phyloP scores from a whole-genome alignment of 2,797 vertebrate species.

The Enteromius mattozi region DNA sequence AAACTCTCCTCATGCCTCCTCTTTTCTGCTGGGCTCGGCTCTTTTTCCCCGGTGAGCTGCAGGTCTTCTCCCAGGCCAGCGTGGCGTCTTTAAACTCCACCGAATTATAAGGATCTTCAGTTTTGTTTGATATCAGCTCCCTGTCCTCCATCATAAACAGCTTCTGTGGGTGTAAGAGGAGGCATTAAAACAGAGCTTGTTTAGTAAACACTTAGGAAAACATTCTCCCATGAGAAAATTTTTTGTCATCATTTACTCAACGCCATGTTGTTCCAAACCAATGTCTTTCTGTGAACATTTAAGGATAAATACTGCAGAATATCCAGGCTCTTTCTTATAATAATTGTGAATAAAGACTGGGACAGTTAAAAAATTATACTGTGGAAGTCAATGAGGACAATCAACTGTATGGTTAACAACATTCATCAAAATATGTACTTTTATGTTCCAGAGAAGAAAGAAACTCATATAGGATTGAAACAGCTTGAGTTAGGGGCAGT shows the following conservation, averaged over 20 bases:
- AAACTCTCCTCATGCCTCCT: conserved; percentile 72
- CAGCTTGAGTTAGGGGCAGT: not conserved
- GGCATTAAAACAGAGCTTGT: not conserved
- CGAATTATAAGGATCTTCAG: conserved; percentile 71
- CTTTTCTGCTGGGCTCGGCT: conserved; percentile 41
- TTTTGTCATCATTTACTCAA: not conserved
- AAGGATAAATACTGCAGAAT: not conserved
- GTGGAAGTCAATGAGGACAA: not conserved
- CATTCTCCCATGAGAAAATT: not conserved
- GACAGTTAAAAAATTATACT: not conserved
- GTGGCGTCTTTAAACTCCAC: conserved; percentile 82
- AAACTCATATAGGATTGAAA: not conserved
- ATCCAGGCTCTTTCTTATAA: not conserved
- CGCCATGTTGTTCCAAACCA: not conserved
- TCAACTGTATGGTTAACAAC: not conserved
- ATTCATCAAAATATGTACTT: not conserved
- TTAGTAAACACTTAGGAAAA: not conserved
- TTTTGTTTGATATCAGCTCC: conserved; percentile 71
- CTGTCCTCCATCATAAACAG: conserved; percentile 83
- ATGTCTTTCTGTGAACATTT: not conserved
- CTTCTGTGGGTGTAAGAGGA: conserved; percentile 69
- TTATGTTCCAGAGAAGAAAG: not conserved
- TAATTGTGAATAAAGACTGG: not conserved
- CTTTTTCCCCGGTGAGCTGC: conserved; percentile 42
- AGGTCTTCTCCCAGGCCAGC: conserved; percentile 79